Conservation (phyloP, 1,140 invertebrate species). For the Trachymyrmex septentrionalis region DNA sequence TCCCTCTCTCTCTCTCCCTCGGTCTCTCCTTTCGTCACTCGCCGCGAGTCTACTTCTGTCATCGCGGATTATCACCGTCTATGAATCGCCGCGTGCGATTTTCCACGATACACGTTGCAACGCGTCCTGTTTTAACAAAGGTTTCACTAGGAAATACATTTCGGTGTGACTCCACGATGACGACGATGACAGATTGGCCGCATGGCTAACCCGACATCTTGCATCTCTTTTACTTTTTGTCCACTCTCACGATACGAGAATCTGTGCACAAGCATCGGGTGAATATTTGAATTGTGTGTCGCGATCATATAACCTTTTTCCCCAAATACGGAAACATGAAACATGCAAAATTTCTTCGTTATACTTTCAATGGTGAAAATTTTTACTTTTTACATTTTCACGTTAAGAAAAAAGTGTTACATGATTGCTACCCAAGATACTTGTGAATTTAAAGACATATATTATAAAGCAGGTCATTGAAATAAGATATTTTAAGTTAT, state of each 20-base stretch:
- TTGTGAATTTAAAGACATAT: background rate
- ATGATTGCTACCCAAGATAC: background rate
- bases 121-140: background rate
- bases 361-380: too few species aligned
- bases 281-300: background rate
- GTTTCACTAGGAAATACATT: background rate
- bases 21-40: constrained; percentile 22
- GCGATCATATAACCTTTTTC: too few species aligned
- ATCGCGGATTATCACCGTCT: constrained; percentile 17
- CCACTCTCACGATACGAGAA: too few species aligned
- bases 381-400: too few species aligned
- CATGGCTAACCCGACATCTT: constrained; percentile 50
- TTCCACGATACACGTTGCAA: background rate
- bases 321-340: too few species aligned
- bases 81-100: background rate
- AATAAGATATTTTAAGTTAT: background rate
- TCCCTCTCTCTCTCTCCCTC: constrained; percentile 25
- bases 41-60: constrained; percentile 34
- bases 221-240: constrained; percentile 3
- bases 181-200: constrained; percentile 35
- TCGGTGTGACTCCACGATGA: background rate
- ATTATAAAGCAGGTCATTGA: background rate
- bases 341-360: too few species aligned
- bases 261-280: background rate
- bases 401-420: too few species aligned